These are phyloP conservation scores for Anaspis maculata DNA, from an alignment of 2,888 invertebrate species.

Conservation along the genomic window DNA sequence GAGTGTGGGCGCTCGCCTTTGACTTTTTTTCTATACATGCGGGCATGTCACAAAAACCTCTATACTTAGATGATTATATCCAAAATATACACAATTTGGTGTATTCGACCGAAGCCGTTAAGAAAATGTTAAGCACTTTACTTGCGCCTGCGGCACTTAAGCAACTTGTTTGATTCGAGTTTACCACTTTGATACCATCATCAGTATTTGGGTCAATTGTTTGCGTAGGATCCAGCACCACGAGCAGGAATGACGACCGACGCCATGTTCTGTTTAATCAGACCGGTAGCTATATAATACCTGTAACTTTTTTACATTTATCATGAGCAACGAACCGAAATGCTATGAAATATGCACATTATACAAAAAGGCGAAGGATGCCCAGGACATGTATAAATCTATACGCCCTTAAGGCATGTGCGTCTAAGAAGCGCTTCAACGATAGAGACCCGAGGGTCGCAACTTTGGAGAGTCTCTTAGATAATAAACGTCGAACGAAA, in stretches of 20 bases:
- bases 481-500: conserved; percentile 17
- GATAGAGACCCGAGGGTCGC: conserved; percentile 10
- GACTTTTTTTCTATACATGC: too few relatives aligned
- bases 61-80: too few relatives aligned
- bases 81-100: conserved; percentile 13
- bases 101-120: conserved; percentile 16
- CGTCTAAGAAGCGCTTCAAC: conserved; percentile 11
- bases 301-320: too few relatives aligned
- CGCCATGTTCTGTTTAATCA: not conserved
- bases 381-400: conserved; percentile 6
- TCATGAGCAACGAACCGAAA: too few relatives aligned
- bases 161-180: conserved; percentile 19
- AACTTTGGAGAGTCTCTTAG: conserved; percentile 10
- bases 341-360: not conserved
- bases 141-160: conserved; percentile 16
- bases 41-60: too few relatives aligned
- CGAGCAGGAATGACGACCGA: too few relatives aligned
- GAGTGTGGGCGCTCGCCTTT: too few relatives aligned
- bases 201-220: conserved; percentile 20
- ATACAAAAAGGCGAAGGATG: conserved; percentile 5
- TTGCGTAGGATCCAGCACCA: conserved; percentile 9
- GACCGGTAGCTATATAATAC: too few relatives aligned
- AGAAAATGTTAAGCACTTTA: conserved; percentile 19
- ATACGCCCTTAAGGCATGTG: conserved; percentile 9
- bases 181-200: conserved; percentile 17